Evolutionary conservation across 1,140 invertebrate genomes (phyloP), one percentile per base, ranked within the genome.

Genomic region (Caenorhabditis tropicalis): DNA sequence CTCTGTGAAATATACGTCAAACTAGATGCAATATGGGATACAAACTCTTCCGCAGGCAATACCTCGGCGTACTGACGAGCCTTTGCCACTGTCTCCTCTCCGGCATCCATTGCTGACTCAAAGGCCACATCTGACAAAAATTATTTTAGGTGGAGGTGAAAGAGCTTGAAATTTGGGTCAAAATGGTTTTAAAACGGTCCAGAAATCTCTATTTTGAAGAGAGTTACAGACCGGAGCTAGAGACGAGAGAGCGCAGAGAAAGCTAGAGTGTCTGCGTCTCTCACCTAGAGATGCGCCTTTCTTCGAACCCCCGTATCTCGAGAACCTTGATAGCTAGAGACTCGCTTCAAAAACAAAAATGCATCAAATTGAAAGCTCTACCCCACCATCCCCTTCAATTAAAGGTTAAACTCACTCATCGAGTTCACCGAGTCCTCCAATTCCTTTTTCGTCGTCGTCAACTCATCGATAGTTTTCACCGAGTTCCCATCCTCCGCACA

Each of bases 21-120:
- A 43, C 65, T 74, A 24, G 65, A 74, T 24, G n/a, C 65, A 31
- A 74, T 74, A 10, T 74, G 65, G 43, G 65, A 33, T 24, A 74
- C 36, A 21, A 74, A 46, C 21, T 74, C 65, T 43, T 74, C 65
- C 9, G 36, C 21, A 21, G 65, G 65, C 33, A 74, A 36, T 12
- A 74, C 65, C 43, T 74, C 65, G 21, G 65, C 27, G 15, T 74
- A 74, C 36, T 74, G 65, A 21, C 65, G 65, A 43, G 36, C 36
- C 24, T 74, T 74, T 24, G 65, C 65, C n/a, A 74, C 36, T 10
- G 65, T 74, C n/a, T 46, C 65, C 5, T 74, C 65, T 21, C 65
- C 65, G 36, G 65, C 65, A 24, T 74, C 65, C 36, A 74, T 46
- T 24, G 65, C 65, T 7, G 65, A 21, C 12, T 74, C 65, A 9